These are phyloP conservation scores for Brachypterus glaber DNA, from an alignment of 2,888 invertebrate species.

Conservation along the genomic window DNA sequence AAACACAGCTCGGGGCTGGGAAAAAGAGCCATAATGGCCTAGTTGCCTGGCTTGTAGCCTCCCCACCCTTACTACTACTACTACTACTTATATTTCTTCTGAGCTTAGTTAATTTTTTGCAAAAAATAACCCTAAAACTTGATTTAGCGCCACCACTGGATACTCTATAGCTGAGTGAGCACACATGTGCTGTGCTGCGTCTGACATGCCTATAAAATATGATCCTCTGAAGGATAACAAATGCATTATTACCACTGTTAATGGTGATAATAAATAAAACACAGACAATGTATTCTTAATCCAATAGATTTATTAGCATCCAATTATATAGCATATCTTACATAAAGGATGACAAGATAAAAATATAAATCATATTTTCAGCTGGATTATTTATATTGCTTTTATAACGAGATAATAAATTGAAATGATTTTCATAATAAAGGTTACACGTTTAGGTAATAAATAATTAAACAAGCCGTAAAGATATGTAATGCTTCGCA, in stretches of 20 bases:
- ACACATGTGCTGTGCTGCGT: slow-evolving; percentile 39
- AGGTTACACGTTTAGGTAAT: too few relatives aligned
- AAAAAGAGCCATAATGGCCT: too few relatives aligned
- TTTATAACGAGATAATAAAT: too few relatives aligned
- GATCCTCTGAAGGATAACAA: slow-evolving; percentile 42
- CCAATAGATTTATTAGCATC: slow-evolving; percentile 39
- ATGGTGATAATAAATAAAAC: slow-evolving; percentile 43
- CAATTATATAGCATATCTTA: slow-evolving; percentile 30
- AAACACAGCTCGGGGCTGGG: too few relatives aligned
- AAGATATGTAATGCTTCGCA: too few relatives aligned
- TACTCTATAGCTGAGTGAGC: slow-evolving; percentile 23
- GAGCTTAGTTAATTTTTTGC: too few relatives aligned
- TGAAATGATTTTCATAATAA: too few relatives aligned
- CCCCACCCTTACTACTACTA: too few relatives aligned
- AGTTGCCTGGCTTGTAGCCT: too few relatives aligned
- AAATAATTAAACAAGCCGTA: too few relatives aligned
- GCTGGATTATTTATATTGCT: slow-evolving; percentile 25
- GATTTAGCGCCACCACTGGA: background rate
- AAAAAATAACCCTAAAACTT: too few relatives aligned
- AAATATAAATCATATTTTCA: slow-evolving; percentile 33
- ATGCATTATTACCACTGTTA: slow-evolving; percentile 44
- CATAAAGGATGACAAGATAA: slow-evolving; percentile 35
- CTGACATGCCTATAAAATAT: slow-evolving; percentile 38
- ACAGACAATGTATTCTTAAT: slow-evolving; percentile 42
- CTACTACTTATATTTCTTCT: too few relatives aligned